Percentiles rank a stretch among this genome's conserved stretches.
Conservation (phyloP, 1,140 invertebrate species). For the Conus ventricosus region DNA sequence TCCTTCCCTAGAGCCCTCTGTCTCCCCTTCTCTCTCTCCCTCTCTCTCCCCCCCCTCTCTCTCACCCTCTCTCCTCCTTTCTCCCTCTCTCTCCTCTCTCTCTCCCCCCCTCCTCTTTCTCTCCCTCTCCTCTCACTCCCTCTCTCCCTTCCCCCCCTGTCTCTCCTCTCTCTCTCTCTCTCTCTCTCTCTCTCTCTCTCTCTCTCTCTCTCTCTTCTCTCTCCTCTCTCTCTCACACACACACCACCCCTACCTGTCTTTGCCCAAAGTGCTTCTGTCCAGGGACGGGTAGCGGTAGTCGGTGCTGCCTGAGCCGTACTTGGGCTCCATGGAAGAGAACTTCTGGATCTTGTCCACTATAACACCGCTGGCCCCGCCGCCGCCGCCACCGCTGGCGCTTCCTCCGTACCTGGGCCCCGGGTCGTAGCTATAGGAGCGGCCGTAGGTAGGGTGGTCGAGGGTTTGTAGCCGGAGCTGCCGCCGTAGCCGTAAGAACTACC, state of each 20-base stretch:
- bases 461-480: slow-evolving; percentile 47
- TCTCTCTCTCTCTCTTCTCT: no score
- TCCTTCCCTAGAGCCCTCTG: no score
- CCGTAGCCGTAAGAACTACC: slow-evolving; percentile 36
- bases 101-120: no score
- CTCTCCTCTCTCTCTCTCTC: no score
- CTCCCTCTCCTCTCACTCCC: no score
- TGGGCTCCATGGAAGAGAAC: slow-evolving; percentile 45
- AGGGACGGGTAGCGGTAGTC: slow-evolving; percentile 55
- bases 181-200: no score
- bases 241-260: slow-evolving; percentile 44
- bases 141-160: no score
- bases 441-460: slow-evolving; percentile 41
- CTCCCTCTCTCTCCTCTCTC: no score
- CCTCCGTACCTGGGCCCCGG: slow-evolving; percentile 41
- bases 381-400: neutral
- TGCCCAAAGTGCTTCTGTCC: slow-evolving; percentile 49
- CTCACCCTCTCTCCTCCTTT: no score
- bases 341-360: slow-evolving; percentile 54
- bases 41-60: neutral
- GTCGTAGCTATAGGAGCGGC: slow-evolving; percentile 52
- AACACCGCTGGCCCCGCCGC: slow-evolving; percentile 22
- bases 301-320: slow-evolving; percentile 37
- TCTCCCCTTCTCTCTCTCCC: no score
- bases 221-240: no score